Evolutionary conservation across 2,113 vertebrate species (phyloP), one percentile per base, ranked within the genome.

Genomic region (Scolopax mira): DNA sequence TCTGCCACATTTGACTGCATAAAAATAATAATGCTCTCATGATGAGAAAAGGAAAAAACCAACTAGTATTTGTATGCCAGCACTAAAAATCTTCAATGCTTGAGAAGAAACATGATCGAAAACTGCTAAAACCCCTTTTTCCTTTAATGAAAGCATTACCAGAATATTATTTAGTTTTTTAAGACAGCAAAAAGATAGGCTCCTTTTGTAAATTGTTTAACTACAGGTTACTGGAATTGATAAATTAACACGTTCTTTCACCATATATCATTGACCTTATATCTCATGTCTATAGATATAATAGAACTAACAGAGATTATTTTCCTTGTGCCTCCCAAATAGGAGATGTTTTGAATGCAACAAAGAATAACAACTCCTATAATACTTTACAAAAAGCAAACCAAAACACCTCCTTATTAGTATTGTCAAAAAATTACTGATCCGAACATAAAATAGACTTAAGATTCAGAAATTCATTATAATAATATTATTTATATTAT

Each of bases 31-130:
- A 84, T 35, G 22, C 6, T 90, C 31, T 49, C 30, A 25, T 41
- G 44, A 84, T 60, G 70, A 92, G 72, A 91, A 71, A 33, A 83
- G 83, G 33, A 92, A 89, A 37, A 69, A 85, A 89, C 18, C 9
- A 92, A 39, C 44, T 35, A 46, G 41, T 12, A 81, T 74, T 88
- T 78, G 17, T 57, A 66, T 67, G 75, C 64, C 92, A 95, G 92
- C 61, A 96, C 61, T 28, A 78, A 80, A 92, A 84, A 89, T 85
- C 78, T 87, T 96, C 75, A 70, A 33, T 77, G 41, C 84, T 93
- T 92, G 70, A 94, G 75, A 91, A 84, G 54, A 93, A 85, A 94
- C 16, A 30, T 22, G 74, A 30, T 57, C 37, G 82, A 54, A 37
- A 65, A 18, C 83, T 86, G 92, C 78, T 81, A 80, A 88, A 90